Base-by-base conservation (phyloP, 37 sponge, comb jelly and placozoan genomes). In the Oscarella lobularis region DNA sequence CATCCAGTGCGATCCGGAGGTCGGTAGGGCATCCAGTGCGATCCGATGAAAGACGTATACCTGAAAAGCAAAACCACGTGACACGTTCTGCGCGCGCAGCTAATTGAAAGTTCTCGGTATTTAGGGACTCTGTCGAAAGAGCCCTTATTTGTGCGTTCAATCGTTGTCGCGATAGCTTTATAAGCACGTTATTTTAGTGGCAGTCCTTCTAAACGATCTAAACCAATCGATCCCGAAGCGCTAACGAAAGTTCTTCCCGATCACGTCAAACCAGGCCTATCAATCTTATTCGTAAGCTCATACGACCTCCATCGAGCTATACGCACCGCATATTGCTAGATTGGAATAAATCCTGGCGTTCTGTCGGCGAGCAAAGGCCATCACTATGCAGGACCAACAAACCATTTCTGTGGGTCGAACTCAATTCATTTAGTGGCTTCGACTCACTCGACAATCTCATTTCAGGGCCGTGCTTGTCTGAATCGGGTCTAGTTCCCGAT, bases 291-390 rank as follows among this genome's bases (percentile, higher is more conserved):
- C 80, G 95, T 93, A 55, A 70, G 87, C 66, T 9, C 27, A 48
- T 9, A 27, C 27, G 38, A 34, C 35, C 27, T 70, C 33, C 20
- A 36, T 1, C 31, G 29, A 27, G 36, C 35, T 20, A 2, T 38
- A 36, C 55, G 67, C 0, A 41, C 76, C 32, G 38, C 27, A 31
- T 33, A 9, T 70, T 36, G n/a, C 29, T 74, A 91, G 92, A 87
- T 91, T 72, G 95, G 95, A 2, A 94, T 94, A 37, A 94, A 94
- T 54, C 95, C 95, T 31, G 95, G 95, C 14, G 80, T 94, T 32
- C 83, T 82, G 78, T 94, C 95, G 4, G 95, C 95, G 32, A 83
- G 84, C 71, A 71, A 79, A 4, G 95, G 95, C 2, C 95, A 94
- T 60, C 91, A 94, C 74, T 94, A 94, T 79, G 83, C 83, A 81